Evolutionary conservation across 2,113 vertebrate genomes (phyloP), one percentile per base, ranked within the genome.

Genomic region (Melanostigma gelatinosum): DNA sequence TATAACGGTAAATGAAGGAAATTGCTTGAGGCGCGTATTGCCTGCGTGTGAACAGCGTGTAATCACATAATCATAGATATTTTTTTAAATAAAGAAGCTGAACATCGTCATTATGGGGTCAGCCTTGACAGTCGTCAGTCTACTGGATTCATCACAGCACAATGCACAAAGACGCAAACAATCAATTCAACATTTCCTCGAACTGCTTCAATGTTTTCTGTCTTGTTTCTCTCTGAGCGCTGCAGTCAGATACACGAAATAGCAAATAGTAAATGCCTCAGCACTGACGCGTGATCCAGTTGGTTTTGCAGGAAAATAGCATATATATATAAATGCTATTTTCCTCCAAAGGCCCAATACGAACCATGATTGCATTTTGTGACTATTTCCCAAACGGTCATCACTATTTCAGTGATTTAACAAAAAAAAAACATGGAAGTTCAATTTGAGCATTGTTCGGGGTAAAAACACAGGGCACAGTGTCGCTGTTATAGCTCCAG

Each of bases 111-210:
- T 16, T 34, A 1, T 32, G 22, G 55, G 68, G 29, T 80, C 76
- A 58, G 38, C 46, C 36, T 1, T 42, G 52, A 75, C 61, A 36
- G 72, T 69, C 4, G 22, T 20, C 62, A 65, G 61, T 36, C 6
- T 36, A 8, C 68, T 64, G 44, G 1, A 7, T 29, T 68, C 6
- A 27, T 50, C 69, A 67, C 57, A 60, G 36, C 3, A n/a, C 7
- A 4, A 9, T 11, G 1, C 32, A 64, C 34, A 46, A 48, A 57
- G 32, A 50, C 15, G 6, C 40, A 74, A 65, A 64, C 54, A 71
- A 82, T 67, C 72, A 79, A 24, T 70, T 73, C 36, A 46, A 22
- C 27, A 1, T 74, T 24, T 60, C 20, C 60, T 61, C 36, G 36
- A 20, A 77, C 24, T 6, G 20, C 29, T 67, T 38, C 63, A 68